These are phyloP conservation scores for Papilio elwesi DNA, from an alignment of 2,888 invertebrate species.

Conservation along the genomic window DNA sequence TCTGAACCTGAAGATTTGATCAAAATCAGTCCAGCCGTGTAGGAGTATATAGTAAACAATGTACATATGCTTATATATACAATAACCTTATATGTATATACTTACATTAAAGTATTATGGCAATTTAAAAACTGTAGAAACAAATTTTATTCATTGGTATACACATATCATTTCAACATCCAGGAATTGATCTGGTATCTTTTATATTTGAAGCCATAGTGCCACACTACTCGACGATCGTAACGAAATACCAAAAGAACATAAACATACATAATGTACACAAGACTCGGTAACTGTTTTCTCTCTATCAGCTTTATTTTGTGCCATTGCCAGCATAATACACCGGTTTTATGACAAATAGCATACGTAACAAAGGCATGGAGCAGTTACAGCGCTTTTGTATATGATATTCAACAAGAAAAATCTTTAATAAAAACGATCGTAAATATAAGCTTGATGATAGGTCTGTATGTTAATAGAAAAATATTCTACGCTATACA, in stretches of 20 bases:
- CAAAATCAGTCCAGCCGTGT: too few species aligned
- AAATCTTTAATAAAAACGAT: conserved; percentile 17
- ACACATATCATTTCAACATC: too few species aligned
- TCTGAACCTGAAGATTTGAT: too few species aligned
- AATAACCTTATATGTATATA: too few species aligned
- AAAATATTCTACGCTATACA: background rate
- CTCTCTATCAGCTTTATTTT: conserved; percentile 23
- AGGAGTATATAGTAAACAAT: too few species aligned
- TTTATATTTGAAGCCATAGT: background rate
- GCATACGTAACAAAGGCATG: conserved; percentile 29
- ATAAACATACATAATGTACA: conserved; percentile 7
- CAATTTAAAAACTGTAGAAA: too few species aligned
- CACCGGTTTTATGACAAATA: conserved; percentile 27
- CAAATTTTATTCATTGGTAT: too few species aligned
- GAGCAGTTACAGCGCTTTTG: conserved; percentile 22
- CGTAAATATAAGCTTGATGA: background rate
- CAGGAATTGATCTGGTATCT: too few species aligned
- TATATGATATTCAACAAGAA: conserved; percentile 19
- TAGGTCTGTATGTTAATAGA: background rate
- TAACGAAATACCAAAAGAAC: background rate
- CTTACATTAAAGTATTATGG: too few species aligned
- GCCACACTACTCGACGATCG: background rate
- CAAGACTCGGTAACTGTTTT: conserved; percentile 10
- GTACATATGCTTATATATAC: too few species aligned
- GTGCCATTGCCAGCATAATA: conserved; percentile 24